phyloP scores from a whole-genome alignment of 1,140 invertebrate genomes.

The Drosophila pseudoananassae region DNA sequence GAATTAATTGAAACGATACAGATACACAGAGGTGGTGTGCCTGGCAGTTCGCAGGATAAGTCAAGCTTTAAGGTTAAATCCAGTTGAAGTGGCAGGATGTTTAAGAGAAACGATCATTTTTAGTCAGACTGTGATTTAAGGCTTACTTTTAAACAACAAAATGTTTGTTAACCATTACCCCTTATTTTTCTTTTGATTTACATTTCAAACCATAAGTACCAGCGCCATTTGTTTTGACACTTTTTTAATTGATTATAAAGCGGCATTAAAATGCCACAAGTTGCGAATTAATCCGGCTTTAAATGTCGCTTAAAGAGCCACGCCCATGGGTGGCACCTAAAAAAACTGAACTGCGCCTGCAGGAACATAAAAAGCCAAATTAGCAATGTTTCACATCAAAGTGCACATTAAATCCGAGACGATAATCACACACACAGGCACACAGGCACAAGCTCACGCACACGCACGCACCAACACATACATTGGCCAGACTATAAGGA shows the following conservation, averaged over 20 bases:
- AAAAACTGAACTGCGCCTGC: constrained; percentile 2
- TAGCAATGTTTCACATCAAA: constrained; percentile 82
- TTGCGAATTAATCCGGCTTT: constrained; percentile 39
- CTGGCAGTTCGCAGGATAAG: not conserved
- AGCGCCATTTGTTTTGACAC: not conserved
- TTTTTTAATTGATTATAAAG: constrained; percentile 52
- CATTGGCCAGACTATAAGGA: constrained; percentile 12
- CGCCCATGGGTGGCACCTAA: not conserved
- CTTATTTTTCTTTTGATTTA: too few species aligned
- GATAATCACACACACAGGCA: constrained; percentile 63
- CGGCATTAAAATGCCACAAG: constrained; percentile 40
- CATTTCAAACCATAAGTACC: not conserved
- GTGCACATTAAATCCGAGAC: constrained; percentile 77
- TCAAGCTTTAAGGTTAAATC: constrained; percentile 4
- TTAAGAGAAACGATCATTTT: constrained; percentile 10
- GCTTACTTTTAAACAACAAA: not conserved
- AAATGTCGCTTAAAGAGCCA: constrained; percentile 31
- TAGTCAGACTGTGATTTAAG: too few species aligned
- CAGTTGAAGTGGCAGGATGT: constrained; percentile 7
- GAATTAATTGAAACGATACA: constrained; percentile 44
- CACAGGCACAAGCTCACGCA: constrained; percentile 1
- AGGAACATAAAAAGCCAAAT: constrained; percentile 67
- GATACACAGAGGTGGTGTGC: not conserved
- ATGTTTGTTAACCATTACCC: not conserved
- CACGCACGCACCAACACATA: constrained; percentile 31